Base-by-base conservation (phyloP, 30 jellyfish, hydroid and myxozoan species). In the Aurelia coerulea region DNA sequence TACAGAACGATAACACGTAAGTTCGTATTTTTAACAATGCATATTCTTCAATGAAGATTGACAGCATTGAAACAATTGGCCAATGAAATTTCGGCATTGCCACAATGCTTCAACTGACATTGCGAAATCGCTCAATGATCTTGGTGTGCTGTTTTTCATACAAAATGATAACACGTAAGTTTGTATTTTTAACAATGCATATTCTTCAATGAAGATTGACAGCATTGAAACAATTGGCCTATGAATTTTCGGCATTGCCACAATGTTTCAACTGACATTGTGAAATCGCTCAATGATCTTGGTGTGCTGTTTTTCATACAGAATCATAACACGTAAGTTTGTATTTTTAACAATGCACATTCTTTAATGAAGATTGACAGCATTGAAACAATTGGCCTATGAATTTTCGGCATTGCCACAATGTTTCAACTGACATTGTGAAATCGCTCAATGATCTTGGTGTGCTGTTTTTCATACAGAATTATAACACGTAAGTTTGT, bases 231-330 rank as follows among this genome's bases (percentile, higher is more conserved):
- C 77, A 62, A 39, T 78, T 80, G 46, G 92, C 85, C 0, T 89
- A 80, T 35, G 92, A 88, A 50, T 37, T 88, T 73, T 70, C 23
- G 73, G 33, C 63, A 56, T 88, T 66, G 85, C 2, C 52, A 35
- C 33, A 62, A 80, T 7, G 70, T 53, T 46, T 79, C 91, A 0
- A 87, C 97, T 10, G 97, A 88, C 16, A 77, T 88, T 69, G 97
- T 86, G 13, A 88, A 88, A 51, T 88, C 87, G 14, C 65, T 88
- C 64, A 88, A 88, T 62, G 97, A 88, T 73, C 89, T 88, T 58
- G 97, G 97, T 10, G 97, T 88, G 12, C 51, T 88, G 74, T 88
- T 88, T 51, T 88, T 88, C 80, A 69, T 88, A 12, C 97, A 88
- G 64, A 79, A 79, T 37, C 62, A 88, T 59, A 39, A 88, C 77